Conservation (phyloP, 1,140 invertebrate genomes). For the Caenorhabditis latens region DNA sequence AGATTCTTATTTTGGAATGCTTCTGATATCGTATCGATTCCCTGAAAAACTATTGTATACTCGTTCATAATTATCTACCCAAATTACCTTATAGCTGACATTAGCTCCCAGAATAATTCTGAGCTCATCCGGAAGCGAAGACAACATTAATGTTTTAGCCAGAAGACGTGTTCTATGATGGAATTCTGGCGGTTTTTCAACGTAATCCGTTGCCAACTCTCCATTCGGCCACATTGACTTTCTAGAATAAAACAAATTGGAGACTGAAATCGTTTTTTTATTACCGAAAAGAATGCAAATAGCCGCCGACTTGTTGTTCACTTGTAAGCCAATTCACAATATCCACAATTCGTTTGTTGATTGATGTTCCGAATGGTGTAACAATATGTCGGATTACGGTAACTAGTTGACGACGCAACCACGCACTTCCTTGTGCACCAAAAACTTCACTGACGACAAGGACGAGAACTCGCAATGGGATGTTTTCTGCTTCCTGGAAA, state of each 20-base stretch:
- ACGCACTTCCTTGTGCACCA: slow-evolving; percentile 89
- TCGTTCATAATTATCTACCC: neutral
- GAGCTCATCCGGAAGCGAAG: slow-evolving; percentile 85
- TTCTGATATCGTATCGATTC: slow-evolving; percentile 89
- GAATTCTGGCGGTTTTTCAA: slow-evolving; percentile 71
- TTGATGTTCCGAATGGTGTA: slow-evolving; percentile 87
- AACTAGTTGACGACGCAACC: slow-evolving; percentile 87
- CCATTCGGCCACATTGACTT: slow-evolving; percentile 80
- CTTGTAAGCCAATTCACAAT: slow-evolving; percentile 90
- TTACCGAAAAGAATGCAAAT: slow-evolving; percentile 88
- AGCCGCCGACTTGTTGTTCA: slow-evolving; percentile 89
- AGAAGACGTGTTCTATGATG: slow-evolving; percentile 69
- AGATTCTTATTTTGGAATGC: slow-evolving; percentile 87
- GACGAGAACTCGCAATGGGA: slow-evolving; percentile 88
- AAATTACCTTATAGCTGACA: slow-evolving; percentile 83
- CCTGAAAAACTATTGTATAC: slow-evolving; percentile 75
- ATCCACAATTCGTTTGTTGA: slow-evolving; percentile 90
- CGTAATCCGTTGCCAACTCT: slow-evolving; percentile 76
- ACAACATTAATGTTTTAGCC: slow-evolving; percentile 73
- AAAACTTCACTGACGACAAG: slow-evolving; percentile 92
- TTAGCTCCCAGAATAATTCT: slow-evolving; percentile 91
- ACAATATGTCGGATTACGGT: slow-evolving; percentile 74
- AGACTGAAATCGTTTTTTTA: slow-evolving; percentile 65
- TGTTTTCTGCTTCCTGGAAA: slow-evolving; percentile 82
- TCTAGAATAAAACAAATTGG: slow-evolving; percentile 68